Evolutionary conservation across 2,888 invertebrate genomes (phyloP).

Genomic region (Clitarchus hookeri): DNA sequence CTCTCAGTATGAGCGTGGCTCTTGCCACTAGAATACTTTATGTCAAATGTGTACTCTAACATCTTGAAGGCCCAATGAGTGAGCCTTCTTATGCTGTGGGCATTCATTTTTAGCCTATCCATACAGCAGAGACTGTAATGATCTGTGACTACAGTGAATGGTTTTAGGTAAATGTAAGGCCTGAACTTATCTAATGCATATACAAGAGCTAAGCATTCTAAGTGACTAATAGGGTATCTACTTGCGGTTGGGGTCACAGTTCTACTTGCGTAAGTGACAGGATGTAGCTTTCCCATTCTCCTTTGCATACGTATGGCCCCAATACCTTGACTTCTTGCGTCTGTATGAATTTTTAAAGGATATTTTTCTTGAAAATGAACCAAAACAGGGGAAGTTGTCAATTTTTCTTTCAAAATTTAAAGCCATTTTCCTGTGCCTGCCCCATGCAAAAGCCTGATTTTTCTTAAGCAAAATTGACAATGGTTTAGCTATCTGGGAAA

Average conservation of each 20-base stretch:
- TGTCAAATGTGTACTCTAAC: neutral
- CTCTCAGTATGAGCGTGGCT: neutral
- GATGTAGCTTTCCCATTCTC: neutral
- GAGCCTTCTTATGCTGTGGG: no score
- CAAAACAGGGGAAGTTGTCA: neutral
- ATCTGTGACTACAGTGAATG: neutral
- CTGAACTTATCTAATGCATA: neutral
- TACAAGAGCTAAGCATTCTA: neutral
- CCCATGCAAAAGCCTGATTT: neutral
- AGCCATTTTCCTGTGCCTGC: neutral
- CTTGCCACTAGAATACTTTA: neutral
- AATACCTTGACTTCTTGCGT: neutral
- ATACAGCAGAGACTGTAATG: neutral
- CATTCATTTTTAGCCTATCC: no score
- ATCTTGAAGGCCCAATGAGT: no score
- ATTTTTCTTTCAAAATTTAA: neutral
- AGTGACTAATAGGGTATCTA: neutral
- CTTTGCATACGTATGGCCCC: neutral
- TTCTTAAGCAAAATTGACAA: neutral
- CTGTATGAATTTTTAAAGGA: neutral
- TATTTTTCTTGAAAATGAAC: neutral
- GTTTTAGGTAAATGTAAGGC: neutral
- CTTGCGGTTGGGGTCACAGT: neutral
- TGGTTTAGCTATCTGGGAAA: neutral
- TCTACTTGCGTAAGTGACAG: neutral